A percentile compares a stretch with the other conserved stretches of the same genome.
These are phyloP conservation scores for Gastrophryne carolinensis DNA, from an alignment of 2,797 vertebrate genomes.

Conservation along the genomic window DNA sequence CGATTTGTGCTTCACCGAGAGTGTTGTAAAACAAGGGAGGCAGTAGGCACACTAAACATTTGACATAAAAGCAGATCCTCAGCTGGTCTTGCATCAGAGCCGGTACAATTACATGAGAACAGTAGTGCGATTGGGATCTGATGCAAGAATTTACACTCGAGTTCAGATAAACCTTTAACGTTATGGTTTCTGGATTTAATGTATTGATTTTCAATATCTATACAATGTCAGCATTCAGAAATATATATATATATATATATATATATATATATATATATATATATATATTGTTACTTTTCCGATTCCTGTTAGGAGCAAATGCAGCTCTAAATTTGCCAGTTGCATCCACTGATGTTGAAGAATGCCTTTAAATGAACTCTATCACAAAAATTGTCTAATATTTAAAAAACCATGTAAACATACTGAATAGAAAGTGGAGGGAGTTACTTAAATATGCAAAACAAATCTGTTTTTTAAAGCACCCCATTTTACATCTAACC, in stretches of 20 bases:
- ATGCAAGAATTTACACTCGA: not conserved
- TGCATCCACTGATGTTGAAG: slow-evolving; percentile 29
- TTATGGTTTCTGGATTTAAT: not conserved
- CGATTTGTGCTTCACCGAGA: slow-evolving; percentile 64
- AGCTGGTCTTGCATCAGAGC: slow-evolving; percentile 33
- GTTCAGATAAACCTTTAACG: not conserved
- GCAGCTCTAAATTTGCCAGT: slow-evolving; percentile 18
- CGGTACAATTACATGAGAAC: slow-evolving; percentile 10
- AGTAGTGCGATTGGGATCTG: not conserved
- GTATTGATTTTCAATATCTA: slow-evolving; percentile 39
- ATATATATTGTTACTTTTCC: no score
- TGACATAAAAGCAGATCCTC: slow-evolving; percentile 41
- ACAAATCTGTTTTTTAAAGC: no score
- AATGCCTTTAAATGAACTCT: no score
- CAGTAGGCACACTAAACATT: slow-evolving; percentile 41
- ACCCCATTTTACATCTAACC: no score
- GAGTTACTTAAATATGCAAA: no score
- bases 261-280: no score
- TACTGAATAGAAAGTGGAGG: no score
- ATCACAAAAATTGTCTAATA: no score
- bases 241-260: slow-evolving; percentile 39
- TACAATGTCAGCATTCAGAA: not conserved
- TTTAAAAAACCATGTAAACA: no score
- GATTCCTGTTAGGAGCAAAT: slow-evolving; percentile 1
- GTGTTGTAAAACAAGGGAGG: slow-evolving; percentile 60